A percentile compares a stretch with the other conserved stretches of the same genome.
These are phyloP conservation scores for Prosapia bicincta DNA, from an alignment of 2,888 invertebrate genomes.

Conservation along the genomic window DNA sequence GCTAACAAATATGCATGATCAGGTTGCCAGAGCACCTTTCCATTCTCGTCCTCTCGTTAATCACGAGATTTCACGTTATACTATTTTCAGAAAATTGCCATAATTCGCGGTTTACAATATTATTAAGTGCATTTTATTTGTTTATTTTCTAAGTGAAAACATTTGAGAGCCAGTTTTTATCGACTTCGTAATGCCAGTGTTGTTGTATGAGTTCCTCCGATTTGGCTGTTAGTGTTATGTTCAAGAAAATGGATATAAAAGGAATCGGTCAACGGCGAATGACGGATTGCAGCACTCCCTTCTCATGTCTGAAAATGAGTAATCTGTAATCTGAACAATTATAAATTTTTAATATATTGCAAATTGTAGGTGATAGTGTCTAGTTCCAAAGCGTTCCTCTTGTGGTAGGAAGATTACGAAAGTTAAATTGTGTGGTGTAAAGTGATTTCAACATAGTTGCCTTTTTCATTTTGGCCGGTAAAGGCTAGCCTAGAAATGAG, in stretches of 20 bases:
- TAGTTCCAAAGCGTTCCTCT: neutral
- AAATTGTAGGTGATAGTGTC: neutral
- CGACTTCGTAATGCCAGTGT: conserved; percentile 5
- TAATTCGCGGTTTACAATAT: conserved; percentile 20
- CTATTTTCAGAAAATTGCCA: conserved; percentile 42
- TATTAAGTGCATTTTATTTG: conserved; percentile 24
- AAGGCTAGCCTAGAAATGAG: neutral
- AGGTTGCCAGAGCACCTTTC: neutral
- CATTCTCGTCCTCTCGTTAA: conserved; percentile 34
- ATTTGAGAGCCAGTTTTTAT: conserved; percentile 9
- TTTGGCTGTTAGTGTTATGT: conserved; percentile 7
- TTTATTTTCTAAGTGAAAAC: conserved; percentile 26
- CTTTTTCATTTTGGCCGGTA: neutral
- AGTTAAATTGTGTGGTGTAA: neutral
- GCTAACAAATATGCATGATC: too few relatives aligned
- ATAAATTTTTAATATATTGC: conserved; percentile 2
- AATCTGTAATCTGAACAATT: conserved; percentile 16
- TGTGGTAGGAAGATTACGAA: neutral
- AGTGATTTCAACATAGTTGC: neutral
- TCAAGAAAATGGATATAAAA: conserved; percentile 20
- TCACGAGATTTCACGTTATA: conserved; percentile 41
- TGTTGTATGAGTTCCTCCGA: neutral
- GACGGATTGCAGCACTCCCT: conserved; percentile 29
- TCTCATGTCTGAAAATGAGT: conserved; percentile 26
- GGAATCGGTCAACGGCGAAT: conserved; percentile 24